A percentile compares a stretch with the other conserved stretches of the same genome.
phyloP scores from a whole-genome alignment of 2,888 invertebrate species.

The Eupithecia subumbrata region DNA sequence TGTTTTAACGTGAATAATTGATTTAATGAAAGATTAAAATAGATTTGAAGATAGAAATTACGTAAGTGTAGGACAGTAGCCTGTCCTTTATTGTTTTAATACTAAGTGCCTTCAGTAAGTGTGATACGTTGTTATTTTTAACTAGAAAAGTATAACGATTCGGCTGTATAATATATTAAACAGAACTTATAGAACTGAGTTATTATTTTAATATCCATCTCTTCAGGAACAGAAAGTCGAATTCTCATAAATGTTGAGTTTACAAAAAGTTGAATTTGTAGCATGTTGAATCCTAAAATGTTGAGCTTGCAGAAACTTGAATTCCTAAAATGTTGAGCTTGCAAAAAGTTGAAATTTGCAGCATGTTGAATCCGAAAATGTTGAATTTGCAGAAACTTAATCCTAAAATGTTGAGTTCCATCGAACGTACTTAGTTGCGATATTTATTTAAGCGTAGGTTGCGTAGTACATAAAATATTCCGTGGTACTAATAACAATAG shows the following conservation, averaged over 20 bases:
- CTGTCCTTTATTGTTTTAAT: background rate
- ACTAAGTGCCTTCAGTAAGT: background rate
- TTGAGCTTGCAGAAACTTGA: no score
- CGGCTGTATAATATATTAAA: background rate
- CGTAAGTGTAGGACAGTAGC: background rate
- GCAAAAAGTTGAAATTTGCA: no score
- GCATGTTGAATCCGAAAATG: no score
- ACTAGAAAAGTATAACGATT: background rate
- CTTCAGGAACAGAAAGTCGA: no score
- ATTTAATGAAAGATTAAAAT: background rate
- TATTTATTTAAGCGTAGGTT: background rate
- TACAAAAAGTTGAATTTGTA: no score
- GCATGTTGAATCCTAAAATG: no score
- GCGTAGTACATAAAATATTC: background rate
- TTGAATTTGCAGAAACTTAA: no score
- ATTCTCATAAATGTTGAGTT: no score
- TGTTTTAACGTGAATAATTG: background rate
- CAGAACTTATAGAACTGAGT: background rate
- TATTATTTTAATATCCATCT: background rate
- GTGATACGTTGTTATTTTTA: background rate
- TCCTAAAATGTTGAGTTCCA: no score
- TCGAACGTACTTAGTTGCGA: background rate
- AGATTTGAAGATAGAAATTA: background rate
- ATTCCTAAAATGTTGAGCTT: no score
- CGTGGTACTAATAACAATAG: conserved; percentile 3